Evolutionary conservation across 2,113 vertebrate species (phyloP).

Genomic region (Pavo muticus): DNA sequence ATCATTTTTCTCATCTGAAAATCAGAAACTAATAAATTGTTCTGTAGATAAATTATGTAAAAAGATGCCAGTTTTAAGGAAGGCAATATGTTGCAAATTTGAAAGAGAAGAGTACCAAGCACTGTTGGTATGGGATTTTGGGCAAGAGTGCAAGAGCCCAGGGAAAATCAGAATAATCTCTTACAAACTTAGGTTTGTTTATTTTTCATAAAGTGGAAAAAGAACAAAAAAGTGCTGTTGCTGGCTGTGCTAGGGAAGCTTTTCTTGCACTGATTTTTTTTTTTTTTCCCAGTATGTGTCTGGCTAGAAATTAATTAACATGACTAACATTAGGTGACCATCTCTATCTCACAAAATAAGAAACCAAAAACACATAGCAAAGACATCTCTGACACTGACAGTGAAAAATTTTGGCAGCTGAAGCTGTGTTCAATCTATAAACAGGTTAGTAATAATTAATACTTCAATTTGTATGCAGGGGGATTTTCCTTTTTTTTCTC

Average conservation of each 20-base stretch:
- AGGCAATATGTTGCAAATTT: not conserved
- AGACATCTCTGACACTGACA: slow-evolving; percentile 15
- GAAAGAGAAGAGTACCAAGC: not conserved
- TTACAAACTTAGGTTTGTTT: not conserved
- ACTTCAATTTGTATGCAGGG: slow-evolving; percentile 62
- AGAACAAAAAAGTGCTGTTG: not conserved
- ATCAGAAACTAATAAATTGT: not conserved
- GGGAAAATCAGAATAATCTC: not conserved
- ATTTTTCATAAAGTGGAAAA: not conserved
- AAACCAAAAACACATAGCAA: slow-evolving; percentile 4
- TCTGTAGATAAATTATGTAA: not conserved
- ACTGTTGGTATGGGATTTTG: not conserved
- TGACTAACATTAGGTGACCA: not conserved
- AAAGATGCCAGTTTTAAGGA: not conserved
- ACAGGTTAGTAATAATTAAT: slow-evolving; percentile 65
- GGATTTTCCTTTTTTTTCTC: slow-evolving; percentile 51
- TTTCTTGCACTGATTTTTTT: not conserved
- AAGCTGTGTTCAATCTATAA: slow-evolving; percentile 61
- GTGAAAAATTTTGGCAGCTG: slow-evolving; percentile 28
- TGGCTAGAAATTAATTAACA: slow-evolving; percentile 22
- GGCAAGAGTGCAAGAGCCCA: accelerated
- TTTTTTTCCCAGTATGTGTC: not conserved
- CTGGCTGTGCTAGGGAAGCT: not conserved
- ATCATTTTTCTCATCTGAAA: not conserved
- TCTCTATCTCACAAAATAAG: slow-evolving; percentile 7